Evolutionary conservation across 2,113 vertebrate species (phyloP), one percentile per base, ranked within the genome.

Genomic region (Ophthalmolycus amberensis): DNA sequence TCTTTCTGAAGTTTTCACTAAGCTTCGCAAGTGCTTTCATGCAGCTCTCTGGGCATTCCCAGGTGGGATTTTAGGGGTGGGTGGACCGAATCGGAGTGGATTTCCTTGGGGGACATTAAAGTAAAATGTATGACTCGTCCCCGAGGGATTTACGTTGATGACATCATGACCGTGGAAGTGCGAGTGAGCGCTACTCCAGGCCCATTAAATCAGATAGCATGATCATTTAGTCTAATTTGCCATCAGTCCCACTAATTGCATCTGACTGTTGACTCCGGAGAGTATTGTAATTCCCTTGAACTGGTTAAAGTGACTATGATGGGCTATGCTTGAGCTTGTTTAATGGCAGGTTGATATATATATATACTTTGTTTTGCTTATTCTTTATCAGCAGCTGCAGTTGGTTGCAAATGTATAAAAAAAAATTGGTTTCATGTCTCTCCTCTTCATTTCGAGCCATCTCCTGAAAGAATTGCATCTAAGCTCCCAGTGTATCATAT

Each of bases 201-300:
- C 84, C 87, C 91, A 88, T 94, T 93, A 89, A 92, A 93, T 93
- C 93, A 92, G 90, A 94, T 91, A 88, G 89, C 84, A 62, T 87
- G 91, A 92, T 93, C 86, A 92, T 94, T 93, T 92, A 77, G 73
- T 89, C 85, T 94, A 93, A 95, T 95, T 95, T 92, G 87, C 91
- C 91, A 91, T 95, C 93, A 90, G 88, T 93, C 84, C 71, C 82
- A 70, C 91, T 95, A 93, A 95, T 95, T 92, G 91, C 84, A 90
- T 91, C 82, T 92, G 94, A 94, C 92, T 92, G 88, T 78, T 62
- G 85, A 79, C 93, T 92, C 91, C 54, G 16, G 85, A 89, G 93
- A 91, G 86, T 78, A 88, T 84, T 88, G 85, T 89, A 90, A 93
- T 93, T 90, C 86, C 77, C 80, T 84, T 91, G 90, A 94, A 91